Base-by-base conservation (phyloP, 2,888 invertebrate species). In the Athalia cordata region DNA sequence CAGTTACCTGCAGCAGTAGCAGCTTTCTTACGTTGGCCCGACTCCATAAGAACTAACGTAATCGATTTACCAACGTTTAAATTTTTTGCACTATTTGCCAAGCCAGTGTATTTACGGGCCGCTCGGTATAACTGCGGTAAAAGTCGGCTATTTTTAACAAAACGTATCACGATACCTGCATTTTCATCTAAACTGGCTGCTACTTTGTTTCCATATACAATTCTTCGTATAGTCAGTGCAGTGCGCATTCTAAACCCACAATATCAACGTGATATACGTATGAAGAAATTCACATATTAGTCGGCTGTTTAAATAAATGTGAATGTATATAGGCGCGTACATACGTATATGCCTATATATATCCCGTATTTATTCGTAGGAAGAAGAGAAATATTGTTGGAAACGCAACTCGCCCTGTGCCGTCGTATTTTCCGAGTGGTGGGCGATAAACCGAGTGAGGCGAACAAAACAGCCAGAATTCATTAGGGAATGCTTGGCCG, bases 401-500 rank as follows among this genome's bases (percentile, higher is more conserved):
- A 72, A 72, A 72, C 47, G 72, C 57, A 59, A 59, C 72, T 59
- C 72, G 72, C 72, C 13, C 47, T 45, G 59, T 7, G 49, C 62
- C 45, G 13, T 50, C 62, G 62, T 70, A 68, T 68, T 77, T 77
- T 77, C 62, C 77, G 77, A 62, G 76, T 76, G 52, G 76, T 62
- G 52, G 61, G 59, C 77, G 77, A 77, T 77, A 77, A 77, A 77
- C 50, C 77, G 50, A 43, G 61, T 49, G 70, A 72, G 61, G 77
- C 61, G 77, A 77, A 61, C 77, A 77, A 77, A 77, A 77, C 77
- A 77, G 77, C 61, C 67, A 61, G 77, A 77, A 77, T 77, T 77
- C 77, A 77, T 77, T 70, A 77, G 77, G 70, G 77, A 77, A 77
- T 72, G 70, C 77, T 72, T 47, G 47, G 59, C 72, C 59, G 57